Base-by-base conservation (phyloP, 2,888 invertebrate species). In the Campaea margaritaria region DNA sequence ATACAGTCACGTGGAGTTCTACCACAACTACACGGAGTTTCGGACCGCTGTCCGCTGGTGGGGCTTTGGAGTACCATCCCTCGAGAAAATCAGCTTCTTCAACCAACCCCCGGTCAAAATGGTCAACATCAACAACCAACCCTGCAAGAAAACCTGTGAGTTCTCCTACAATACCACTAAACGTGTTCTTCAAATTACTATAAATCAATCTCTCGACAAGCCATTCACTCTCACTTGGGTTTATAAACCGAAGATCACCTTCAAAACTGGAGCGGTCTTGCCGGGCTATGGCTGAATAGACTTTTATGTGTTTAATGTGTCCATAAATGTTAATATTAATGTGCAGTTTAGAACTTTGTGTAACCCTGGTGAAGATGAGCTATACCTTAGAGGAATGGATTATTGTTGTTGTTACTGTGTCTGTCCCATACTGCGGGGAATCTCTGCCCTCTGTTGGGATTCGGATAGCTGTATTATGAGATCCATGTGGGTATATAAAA, bases 1-100 rank as follows among this genome's bases (percentile, higher is more conserved):
- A 66, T 95, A 94, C 83, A 93, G 93, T 49, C 85, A 93, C 68
- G 87, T 94, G 16, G 84, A 89, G 38, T 94, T 95, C 78, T 73
- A 68, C 0, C 70, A 85, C 15, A 78, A 81, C 45, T 67, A 81
- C 39, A 83, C 82, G 0, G 80, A 83, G 27, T 57, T 91, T 0
- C 72, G 62, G 1, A 89, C 86, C 68, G 67, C 59, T 1, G 79
- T 91, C 0, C 68, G 77, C 11, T 92, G 92, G 91, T 93, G 93
- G 93, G 93, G 92, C 0, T 86, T 77, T 58, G 93, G 93, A 0
- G 91, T 91, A 0, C 93, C 93, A 0, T 72, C 85, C 0, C 49
- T 93, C 11, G 80, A 86, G 69, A 78, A 76, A 21, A 68, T 91
- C 48, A 79, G 78, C 0, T 62, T 91, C 0, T 72, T 84, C 41